A percentile compares a stretch with the other conserved stretches of the same genome.
Conservation (phyloP, 2,888 invertebrate species). For the Cosmia trapezina region DNA sequence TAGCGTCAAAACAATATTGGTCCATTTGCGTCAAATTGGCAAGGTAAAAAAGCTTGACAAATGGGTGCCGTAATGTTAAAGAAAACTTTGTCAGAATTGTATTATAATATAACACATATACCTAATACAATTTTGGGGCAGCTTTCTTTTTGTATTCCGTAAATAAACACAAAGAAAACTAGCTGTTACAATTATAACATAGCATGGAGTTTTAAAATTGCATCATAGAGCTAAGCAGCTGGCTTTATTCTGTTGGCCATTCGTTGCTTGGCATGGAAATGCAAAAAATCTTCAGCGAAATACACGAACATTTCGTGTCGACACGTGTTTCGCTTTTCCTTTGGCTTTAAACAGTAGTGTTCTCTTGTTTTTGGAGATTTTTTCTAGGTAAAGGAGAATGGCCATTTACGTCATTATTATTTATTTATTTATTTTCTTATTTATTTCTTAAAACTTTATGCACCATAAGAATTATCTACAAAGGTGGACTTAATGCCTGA, state of each 20-base stretch:
- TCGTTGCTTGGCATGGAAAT: slow-evolving; percentile 28
- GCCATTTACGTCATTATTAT: background rate
- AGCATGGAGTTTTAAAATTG: slow-evolving; percentile 28
- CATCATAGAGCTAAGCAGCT: slow-evolving; percentile 11
- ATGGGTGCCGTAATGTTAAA: background rate
- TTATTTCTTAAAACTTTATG: background rate
- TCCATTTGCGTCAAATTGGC: too few relatives aligned
- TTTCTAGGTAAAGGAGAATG: background rate
- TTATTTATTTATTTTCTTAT: background rate
- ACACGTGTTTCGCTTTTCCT: slow-evolving; percentile 23
- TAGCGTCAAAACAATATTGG: too few relatives aligned
- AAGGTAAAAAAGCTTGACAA: too few relatives aligned
- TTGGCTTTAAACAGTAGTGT: slow-evolving; percentile 4
- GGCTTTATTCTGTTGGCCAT: slow-evolving; percentile 20
- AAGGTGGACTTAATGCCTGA: background rate
- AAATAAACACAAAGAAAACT: slow-evolving; percentile 7
- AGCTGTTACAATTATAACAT: slow-evolving; percentile 12
- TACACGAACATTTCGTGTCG: slow-evolving; percentile 13
- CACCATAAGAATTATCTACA: background rate
- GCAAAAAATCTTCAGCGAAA: slow-evolving; percentile 31
- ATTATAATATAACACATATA: background rate
- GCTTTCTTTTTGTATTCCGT: background rate
- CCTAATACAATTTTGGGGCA: background rate
- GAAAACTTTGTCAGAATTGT: background rate
- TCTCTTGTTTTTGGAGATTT: background rate